Base-by-base conservation (phyloP, 2,797 vertebrate species). In the Psittacula derbiana region DNA sequence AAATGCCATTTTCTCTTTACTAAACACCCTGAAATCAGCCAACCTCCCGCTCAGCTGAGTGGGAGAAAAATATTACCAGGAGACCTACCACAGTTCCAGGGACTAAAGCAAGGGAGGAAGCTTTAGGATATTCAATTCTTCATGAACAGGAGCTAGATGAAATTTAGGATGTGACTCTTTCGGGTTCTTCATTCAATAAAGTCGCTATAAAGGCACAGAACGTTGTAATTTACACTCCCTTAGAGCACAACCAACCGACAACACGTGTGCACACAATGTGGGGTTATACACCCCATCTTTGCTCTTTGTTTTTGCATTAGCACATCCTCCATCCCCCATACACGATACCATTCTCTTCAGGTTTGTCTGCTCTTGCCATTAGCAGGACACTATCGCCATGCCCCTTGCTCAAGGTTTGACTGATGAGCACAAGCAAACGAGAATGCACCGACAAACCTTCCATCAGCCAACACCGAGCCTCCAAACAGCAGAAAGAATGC, bases 201-300 rank as follows among this genome's bases (percentile, higher is more conserved):
- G 52, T 31, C 12, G 30, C 36, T 24, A 20, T 25, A 33, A 31
- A 83, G 24, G 46, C 69, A 73, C 0, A 53, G 47, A 75, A 52
- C 2, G 13, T 2, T 38, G 43, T 14, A 18, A 57, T 65, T 83
- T 23, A 72, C 43, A 43, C 62, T 27, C n/a, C 50, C 33, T 70
- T 24, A 31, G 57, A 70, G 50, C 47, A 3, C 27, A 50, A 33
- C 6, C 16, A 31, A 21, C 36, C 21, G 14, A 16, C 49, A 40
- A 2, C 40, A 16, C 1, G 11, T 1, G 13, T 8, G 41, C 19
- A 11, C 17, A 5, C 0, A 5, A 16, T 7, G 24, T 19, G 49
- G 2, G 5, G 31, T 46, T 24, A 25, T 2, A 43, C 13, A 2
- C 12, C 16, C 13, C 23, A 38, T 25, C 25, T 66, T 23, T 21